Evolutionary conservation across 2,888 invertebrate species (phyloP).

Genomic region (Athalia rosae): DNA sequence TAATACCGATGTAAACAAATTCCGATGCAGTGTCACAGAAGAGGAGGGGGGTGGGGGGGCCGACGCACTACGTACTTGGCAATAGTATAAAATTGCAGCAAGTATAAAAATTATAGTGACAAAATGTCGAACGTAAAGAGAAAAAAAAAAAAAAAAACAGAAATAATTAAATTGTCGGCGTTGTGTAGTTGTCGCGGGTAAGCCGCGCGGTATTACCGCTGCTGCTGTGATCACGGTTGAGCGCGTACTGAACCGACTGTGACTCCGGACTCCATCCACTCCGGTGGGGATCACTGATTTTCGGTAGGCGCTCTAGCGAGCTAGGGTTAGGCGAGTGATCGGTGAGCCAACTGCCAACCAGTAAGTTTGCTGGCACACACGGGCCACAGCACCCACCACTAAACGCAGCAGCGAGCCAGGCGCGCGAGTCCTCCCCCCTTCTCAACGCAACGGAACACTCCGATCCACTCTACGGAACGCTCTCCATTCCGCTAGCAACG

Average conservation of each 20-base stretch:
- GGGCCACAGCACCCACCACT: constrained; percentile 25
- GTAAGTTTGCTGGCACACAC: constrained; percentile 45
- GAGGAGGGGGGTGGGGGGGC: too few relatives aligned
- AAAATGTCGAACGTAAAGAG: neutral
- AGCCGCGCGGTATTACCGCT: constrained; percentile 26
- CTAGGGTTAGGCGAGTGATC: constrained; percentile 48
- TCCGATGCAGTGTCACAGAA: too few relatives aligned
- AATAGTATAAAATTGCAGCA: too few relatives aligned
- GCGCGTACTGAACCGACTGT: constrained; percentile 48
- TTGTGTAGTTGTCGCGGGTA: neutral
- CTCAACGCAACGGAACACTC: constrained; percentile 44
- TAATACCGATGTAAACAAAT: too few relatives aligned
- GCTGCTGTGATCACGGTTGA: constrained; percentile 53
- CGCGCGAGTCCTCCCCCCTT: constrained; percentile 49
- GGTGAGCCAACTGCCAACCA: constrained; percentile 46
- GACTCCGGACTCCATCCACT: neutral
- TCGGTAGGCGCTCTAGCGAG: constrained; percentile 46
- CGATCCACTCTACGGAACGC: constrained; percentile 41
- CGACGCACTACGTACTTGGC: too few relatives aligned
- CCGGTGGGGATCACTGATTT: constrained; percentile 50
- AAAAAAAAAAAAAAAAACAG: neutral
- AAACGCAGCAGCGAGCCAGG: constrained; percentile 40
- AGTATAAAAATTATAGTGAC: neutral
- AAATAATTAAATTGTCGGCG: neutral
- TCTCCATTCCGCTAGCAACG: too few relatives aligned